Percentiles rank a stretch among this genome's conserved stretches.
These are phyloP conservation scores for Montifringilla adamsi DNA, from an alignment of 2,113 vertebrate genomes.

Conservation along the genomic window DNA sequence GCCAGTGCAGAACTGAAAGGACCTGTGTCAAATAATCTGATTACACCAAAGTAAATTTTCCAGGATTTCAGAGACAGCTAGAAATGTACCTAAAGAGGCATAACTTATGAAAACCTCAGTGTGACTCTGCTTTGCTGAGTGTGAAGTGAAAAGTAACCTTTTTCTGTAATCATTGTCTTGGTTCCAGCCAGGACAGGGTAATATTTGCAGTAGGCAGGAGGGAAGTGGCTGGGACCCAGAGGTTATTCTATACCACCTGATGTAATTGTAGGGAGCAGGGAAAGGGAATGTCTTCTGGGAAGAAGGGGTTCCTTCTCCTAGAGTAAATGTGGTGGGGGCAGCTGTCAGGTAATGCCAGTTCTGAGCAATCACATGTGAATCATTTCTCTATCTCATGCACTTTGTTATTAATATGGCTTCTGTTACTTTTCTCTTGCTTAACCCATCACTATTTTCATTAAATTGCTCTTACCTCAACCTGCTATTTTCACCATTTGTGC, in stretches of 20 bases:
- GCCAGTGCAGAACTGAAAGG: not conserved
- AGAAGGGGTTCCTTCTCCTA: not conserved
- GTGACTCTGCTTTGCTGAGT: not conserved
- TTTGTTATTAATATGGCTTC: not conserved
- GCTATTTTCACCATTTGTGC: not conserved
- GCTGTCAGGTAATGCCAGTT: fast-evolving
- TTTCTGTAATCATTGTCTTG: not conserved
- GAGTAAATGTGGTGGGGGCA: not conserved
- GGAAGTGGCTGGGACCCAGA: fast-evolving
- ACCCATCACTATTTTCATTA: not conserved
- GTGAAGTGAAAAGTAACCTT: not conserved
- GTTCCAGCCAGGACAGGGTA: not conserved
- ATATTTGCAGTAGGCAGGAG: not conserved
- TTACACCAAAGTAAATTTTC: not conserved
- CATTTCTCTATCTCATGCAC: not conserved
- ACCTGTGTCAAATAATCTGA: not conserved
- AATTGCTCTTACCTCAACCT: not conserved
- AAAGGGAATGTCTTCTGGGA: not conserved
- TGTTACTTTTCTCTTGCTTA: not conserved
- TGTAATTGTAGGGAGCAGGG: not conserved
- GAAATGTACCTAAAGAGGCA: not conserved
- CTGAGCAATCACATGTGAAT: not conserved
- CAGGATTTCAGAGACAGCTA: not conserved
- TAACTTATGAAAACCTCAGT: not conserved
- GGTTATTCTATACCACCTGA: not conserved